Evolutionary conservation across 2,888 invertebrate genomes (phyloP), one percentile per base, ranked within the genome.

Genomic region (Perizoma flavofasciatum): DNA sequence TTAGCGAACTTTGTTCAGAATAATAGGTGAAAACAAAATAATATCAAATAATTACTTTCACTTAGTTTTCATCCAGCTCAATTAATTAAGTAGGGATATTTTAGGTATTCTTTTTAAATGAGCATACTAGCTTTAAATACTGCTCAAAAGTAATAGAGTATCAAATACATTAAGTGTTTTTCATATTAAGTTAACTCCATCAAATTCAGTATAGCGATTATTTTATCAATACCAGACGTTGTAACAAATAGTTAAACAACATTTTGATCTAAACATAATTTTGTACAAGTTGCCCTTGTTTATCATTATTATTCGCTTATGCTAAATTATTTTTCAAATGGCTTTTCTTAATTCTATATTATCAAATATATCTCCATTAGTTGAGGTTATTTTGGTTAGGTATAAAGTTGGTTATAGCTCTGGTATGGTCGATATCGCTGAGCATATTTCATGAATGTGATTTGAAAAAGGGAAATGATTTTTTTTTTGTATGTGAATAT

Each of bases 381-480:
- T 35, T 37, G 40, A 46, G 48, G 41, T 61, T 49, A 51, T 45
- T 51, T 49, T 10, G 39, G 8, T 9, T 33, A 33, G 35, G 47
- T 22, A 22, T 22, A 22, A 22, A 46, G 39, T 60, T n/a, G 32
- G 43, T 44, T 50, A 59, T 47, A 55, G 57, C 45, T 55, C 48
- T 46, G 22, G 7, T 47, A 43, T 57, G 55, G 57, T 69, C 70
- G 67, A 73, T 75, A 69, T 78, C 79, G 79, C 79, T 68, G 71
- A 77, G 79, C 79, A 73, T 69, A 65, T 55, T 62, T 59, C 54
- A 55, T 67, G n/a, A 45, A 53, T 41, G 40, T 41, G 48, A 5
- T 45, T 49, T 39, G 34, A 9, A 6, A 49, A 49, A 43, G 34
- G 5, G 9, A 45, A 49, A 6, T 47, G 45, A 46, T 34, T 37